A percentile compares a stretch with the other conserved stretches of the same genome.
Evolutionary conservation across 2,113 vertebrate genomes (phyloP).

Genomic region (Isichthys henryi): DNA sequence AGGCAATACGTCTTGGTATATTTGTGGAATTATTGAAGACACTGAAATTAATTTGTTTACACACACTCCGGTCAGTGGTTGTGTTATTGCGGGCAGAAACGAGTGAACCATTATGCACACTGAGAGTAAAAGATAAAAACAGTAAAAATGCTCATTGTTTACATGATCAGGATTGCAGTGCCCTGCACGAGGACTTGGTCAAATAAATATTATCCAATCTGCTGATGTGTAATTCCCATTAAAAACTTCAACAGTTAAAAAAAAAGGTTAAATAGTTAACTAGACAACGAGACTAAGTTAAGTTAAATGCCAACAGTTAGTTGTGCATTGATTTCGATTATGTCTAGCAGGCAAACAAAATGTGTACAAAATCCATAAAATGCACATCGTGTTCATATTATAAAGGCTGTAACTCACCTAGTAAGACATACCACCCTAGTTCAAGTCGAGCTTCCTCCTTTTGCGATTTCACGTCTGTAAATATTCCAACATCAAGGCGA

Average conservation of each 20-base stretch:
- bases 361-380: conserved; percentile 16
- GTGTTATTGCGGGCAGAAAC: not conserved
- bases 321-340: conserved; percentile 29
- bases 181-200: conserved; percentile 47
- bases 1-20: not conserved
- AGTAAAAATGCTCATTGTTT: conserved; percentile 32
- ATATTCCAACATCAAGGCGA: conserved; percentile 63
- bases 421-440: conserved; percentile 56
- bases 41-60: conserved; percentile 13
- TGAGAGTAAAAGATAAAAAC: conserved; percentile 10
- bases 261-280: conserved; percentile 22
- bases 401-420: conserved; percentile 55
- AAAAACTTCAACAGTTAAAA: conserved; percentile 12
- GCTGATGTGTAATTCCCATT: conserved; percentile 16
- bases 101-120: conserved; percentile 9
- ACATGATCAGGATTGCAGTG: conserved; percentile 33
- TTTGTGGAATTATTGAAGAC: not conserved
- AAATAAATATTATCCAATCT: conserved; percentile 23
- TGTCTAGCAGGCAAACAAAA: not conserved
- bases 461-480: conserved; percentile 41
- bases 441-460: conserved; percentile 39
- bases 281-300: conserved; percentile 31
- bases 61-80: not conserved
- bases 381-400: not conserved
- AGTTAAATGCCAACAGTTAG: conserved; percentile 24